These are phyloP conservation scores for Tetragonula clypearis DNA, from an alignment of 1,140 invertebrate species.

Conservation along the genomic window DNA sequence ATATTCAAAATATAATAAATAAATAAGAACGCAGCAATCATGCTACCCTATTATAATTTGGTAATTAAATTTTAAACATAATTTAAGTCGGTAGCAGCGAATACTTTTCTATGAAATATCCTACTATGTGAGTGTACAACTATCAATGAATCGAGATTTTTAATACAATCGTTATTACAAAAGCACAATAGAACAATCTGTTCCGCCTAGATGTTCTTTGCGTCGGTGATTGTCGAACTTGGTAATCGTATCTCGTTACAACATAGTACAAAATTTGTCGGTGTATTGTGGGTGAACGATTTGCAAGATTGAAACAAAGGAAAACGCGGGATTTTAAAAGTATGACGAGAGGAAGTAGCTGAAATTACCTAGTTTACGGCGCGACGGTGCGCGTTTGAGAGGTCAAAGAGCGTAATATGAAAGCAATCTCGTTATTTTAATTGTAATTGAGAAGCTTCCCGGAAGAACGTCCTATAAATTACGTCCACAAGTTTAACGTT, in stretches of 20 bases:
- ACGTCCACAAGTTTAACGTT: neutral
- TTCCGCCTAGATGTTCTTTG: constrained; percentile 57
- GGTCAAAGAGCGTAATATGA: neutral
- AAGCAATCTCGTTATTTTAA: neutral
- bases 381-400: neutral
- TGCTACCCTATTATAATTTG: no score
- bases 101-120: neutral
- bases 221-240: constrained; percentile 30
- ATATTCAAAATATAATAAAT: no score
- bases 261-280: constrained; percentile 22
- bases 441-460: neutral
- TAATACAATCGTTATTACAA: constrained; percentile 32
- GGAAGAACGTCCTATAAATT: neutral
- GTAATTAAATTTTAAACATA: no score
- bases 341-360: no score
- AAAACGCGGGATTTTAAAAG: neutral
- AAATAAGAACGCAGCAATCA: no score
- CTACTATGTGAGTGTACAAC: neutral
- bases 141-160: neutral
- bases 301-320: constrained; percentile 1
- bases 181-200: constrained; percentile 61
- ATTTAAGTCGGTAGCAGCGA: no score
- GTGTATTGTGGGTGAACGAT: neutral
- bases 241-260: neutral
- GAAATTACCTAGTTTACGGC: neutral